Percentiles rank a stretch among this genome's conserved stretches.
Conservation (phyloP, 2,888 invertebrate species). For the Panzeria rudis region DNA sequence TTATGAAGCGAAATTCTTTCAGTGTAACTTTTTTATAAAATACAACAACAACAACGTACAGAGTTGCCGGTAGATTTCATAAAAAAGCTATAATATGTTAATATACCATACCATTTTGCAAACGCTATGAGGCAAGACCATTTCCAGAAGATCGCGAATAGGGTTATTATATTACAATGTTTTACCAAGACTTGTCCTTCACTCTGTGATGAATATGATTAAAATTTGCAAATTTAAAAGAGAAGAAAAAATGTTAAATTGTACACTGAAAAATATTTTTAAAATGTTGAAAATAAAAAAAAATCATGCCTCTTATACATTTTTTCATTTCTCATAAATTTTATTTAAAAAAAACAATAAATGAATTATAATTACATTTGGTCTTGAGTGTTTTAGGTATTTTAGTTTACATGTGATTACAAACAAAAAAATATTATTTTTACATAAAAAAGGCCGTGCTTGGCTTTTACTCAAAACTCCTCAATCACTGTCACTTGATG, state of each 20-base stretch:
- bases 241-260: neutral
- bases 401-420: constrained; percentile 14
- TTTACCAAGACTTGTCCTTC: constrained; percentile 1
- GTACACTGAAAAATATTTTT: neutral
- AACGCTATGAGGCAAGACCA: too few species aligned
- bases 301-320: constrained; percentile 31
- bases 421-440: constrained; percentile 6
- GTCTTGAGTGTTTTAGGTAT: constrained; percentile 33
- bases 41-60: too few species aligned
- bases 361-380: constrained; percentile 45
- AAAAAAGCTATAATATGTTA: too few species aligned
- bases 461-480: neutral
- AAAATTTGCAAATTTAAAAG: constrained; percentile 12
- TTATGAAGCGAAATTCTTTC: too few species aligned
- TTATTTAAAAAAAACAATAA: constrained; percentile 28
- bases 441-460: too few species aligned
- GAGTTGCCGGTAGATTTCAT: too few species aligned
- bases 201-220: constrained; percentile 54
- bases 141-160: too few species aligned
- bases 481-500: constrained; percentile 63
- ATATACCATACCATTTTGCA: too few species aligned
- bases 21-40: too few species aligned
- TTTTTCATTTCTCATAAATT: neutral
- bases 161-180: neutral
- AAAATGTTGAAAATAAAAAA: neutral